phyloP scores from a whole-genome alignment of 2,797 vertebrate genomes.

The Orientallactaga sibirica region DNA sequence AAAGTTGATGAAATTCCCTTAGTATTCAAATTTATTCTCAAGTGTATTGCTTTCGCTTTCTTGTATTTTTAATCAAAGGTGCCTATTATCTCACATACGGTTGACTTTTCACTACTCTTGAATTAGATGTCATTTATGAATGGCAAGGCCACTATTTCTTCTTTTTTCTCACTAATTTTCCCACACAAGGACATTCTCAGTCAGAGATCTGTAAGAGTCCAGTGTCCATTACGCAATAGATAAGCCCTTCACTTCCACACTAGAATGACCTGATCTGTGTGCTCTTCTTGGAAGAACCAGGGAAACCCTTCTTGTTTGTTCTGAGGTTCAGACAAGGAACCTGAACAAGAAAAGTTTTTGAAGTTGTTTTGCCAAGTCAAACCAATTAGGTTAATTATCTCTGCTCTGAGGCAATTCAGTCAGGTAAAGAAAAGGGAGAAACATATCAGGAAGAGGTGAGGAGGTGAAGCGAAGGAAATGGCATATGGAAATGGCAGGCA shows the following conservation, averaged over 20 bases:
- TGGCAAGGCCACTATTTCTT: constrained; percentile 27
- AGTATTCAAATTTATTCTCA: neutral
- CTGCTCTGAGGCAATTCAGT: constrained; percentile 16
- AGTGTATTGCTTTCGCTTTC: neutral
- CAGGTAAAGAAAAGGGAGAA: neutral
- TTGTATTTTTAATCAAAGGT: constrained; percentile 5
- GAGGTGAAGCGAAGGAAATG: neutral
- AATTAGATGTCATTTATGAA: constrained; percentile 5
- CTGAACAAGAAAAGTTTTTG: constrained; percentile 22
- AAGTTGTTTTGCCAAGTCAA: constrained; percentile 22
- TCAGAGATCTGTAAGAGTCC: neutral
- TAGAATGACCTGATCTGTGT: neutral
- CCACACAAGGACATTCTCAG: neutral
- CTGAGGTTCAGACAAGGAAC: constrained; percentile 32
- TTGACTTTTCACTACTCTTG: constrained; percentile 8
- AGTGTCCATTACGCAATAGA: neutral
- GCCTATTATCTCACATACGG: neutral
- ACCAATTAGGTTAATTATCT: constrained; percentile 32
- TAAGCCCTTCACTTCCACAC: neutral
- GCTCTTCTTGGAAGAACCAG: constrained; percentile 17
- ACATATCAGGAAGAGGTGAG: neutral
- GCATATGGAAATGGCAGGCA: neutral
- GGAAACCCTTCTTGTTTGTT: neutral
- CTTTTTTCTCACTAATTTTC: neutral
- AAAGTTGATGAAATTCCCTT: constrained; percentile 42